Evolutionary conservation across 2,888 invertebrate genomes (phyloP), one percentile per base, ranked within the genome.

Genomic region (Sminthurides aquaticus): DNA sequence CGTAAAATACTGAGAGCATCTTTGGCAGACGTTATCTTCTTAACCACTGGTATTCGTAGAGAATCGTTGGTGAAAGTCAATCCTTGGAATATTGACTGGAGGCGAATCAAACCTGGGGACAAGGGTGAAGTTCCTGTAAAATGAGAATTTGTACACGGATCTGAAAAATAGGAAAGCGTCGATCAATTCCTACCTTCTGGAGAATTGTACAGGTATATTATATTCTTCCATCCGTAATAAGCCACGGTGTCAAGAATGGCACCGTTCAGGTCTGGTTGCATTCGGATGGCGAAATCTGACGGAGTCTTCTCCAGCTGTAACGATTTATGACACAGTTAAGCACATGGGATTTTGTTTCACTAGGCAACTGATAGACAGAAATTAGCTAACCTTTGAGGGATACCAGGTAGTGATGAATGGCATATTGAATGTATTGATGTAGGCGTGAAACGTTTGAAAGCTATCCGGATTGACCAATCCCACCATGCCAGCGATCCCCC

Each of bases 341-440:
- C n/a, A n/a, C n/a, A n/a, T n/a, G n/a, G n/a, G n/a, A n/a, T n/a
- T n/a, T n/a, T n/a, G n/a, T n/a, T n/a, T n/a, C n/a, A n/a, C n/a
- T n/a, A n/a, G n/a, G n/a, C n/a, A n/a, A n/a, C n/a, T n/a, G n/a
- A n/a, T n/a, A n/a, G n/a, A n/a, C n/a, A n/a, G n/a, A n/a, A n/a
- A n/a, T n/a, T n/a, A 22, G 18, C 62, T 29, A 61, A 67, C 67
- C 27, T 65, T 70, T 11, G 67, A 49, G 5, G 93, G 92, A 78
- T 91, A 93, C 90, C 92, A 92, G 15, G 92, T 92, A 55, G 92
- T 93, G 67, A 93, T 87, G 78, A 93, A 92, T 43, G 93, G 93
- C 90, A 93, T 91, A 81, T 94, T 91, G 79, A 94, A 94, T 59
- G 93, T 92, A 79, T 94, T 93, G 76, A 91, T 90, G 80, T 93